Conservation (phyloP, 2,113 vertebrate species). For the Chamaetylas fuelleborni region DNA sequence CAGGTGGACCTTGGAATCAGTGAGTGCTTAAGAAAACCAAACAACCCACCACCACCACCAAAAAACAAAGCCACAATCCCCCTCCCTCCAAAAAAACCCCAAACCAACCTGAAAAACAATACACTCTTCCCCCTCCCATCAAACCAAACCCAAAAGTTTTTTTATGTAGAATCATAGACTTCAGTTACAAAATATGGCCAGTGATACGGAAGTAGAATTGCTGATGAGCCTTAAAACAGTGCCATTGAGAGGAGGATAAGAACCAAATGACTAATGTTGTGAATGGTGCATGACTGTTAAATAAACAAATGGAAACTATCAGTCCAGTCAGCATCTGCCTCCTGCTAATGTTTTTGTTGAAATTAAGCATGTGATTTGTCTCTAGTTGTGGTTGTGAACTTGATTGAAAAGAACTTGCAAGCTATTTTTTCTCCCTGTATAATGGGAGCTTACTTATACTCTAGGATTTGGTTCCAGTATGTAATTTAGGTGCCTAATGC, state of each 20-base stretch:
- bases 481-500: neutral
- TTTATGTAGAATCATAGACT: neutral
- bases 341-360: slow-evolving; percentile 40
- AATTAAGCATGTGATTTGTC: slow-evolving; percentile 4
- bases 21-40: neutral
- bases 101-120: neutral
- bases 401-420: neutral
- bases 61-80: neutral
- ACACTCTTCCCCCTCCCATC: neutral
- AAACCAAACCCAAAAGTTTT: neutral
- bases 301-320: slow-evolving; percentile 46
- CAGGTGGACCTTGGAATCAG: neutral
- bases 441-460: neutral
- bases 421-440: neutral
- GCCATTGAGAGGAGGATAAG: neutral
- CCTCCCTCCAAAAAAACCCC: too few relatives aligned
- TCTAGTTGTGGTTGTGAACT: neutral
- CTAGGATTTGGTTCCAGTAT: neutral
- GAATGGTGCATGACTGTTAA: slow-evolving; percentile 32
- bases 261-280: slow-evolving; percentile 2
- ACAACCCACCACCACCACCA: rapidly evolving
- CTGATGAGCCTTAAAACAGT: neutral
- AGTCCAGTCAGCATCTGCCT: slow-evolving; percentile 47
- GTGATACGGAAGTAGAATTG: neutral
- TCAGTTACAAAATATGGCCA: neutral